phyloP scores from a whole-genome alignment of 2,797 vertebrate genomes.

The Florisuga fusca region DNA sequence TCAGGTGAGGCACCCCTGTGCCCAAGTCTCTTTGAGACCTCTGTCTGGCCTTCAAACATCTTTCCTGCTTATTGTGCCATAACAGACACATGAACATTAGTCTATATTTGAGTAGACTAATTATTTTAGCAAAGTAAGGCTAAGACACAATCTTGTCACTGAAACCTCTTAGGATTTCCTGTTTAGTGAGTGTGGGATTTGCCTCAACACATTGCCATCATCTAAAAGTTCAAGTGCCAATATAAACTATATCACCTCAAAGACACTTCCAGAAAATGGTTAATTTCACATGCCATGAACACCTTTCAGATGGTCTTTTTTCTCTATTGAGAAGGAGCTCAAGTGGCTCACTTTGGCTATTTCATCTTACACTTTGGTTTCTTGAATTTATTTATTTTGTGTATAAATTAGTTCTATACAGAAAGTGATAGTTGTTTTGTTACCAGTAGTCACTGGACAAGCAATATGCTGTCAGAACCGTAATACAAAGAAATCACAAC shows the following conservation, averaged over 20 bases:
- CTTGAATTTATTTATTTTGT: neutral
- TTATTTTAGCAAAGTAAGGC: neutral
- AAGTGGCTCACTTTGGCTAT: neutral
- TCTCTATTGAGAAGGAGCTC: neutral
- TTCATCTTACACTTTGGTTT: neutral
- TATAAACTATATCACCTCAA: neutral
- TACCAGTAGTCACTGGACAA: neutral
- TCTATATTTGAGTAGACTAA: neutral
- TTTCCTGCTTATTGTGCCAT: neutral
- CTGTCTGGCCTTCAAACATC: fast-evolving
- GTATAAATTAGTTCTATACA: neutral
- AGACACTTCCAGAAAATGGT: neutral
- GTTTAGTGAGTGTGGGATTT: neutral
- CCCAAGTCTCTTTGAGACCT: neutral
- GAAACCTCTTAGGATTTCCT: neutral
- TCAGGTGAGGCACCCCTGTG: neutral
- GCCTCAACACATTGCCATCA: neutral
- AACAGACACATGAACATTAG: neutral
- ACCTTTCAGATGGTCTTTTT: neutral
- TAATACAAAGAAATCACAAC: neutral
- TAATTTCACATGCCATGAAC: neutral
- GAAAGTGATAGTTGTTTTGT: neutral
- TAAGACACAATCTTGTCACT: neutral
- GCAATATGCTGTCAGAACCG: neutral
- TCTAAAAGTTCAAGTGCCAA: neutral